Percentiles rank a stretch among this genome's conserved stretches.
Conservation (phyloP, 1,140 invertebrate genomes). For the Temnothorax nylanderi region DNA sequence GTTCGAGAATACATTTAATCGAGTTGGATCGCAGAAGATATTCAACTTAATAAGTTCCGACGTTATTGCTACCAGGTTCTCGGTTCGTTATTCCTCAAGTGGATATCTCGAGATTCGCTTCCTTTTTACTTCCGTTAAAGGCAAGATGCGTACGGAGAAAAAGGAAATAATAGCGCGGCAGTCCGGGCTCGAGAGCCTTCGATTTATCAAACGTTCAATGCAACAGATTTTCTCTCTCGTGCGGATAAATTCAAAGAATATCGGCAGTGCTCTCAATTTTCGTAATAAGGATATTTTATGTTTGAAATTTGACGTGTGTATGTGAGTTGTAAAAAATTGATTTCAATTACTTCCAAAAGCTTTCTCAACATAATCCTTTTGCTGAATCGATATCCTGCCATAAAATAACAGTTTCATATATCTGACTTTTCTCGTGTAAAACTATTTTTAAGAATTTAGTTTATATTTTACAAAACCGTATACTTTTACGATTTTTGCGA, state of each 20-base stretch:
- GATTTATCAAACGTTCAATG: conserved; percentile 57
- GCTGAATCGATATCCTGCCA: neutral
- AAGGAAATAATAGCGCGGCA: conserved; percentile 45
- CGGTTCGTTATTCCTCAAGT: conserved; percentile 62
- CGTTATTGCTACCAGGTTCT: conserved; percentile 37
- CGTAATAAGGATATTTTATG: conserved; percentile 36
- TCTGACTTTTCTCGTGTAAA: neutral
- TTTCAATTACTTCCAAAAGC: neutral
- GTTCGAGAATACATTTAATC: conserved; percentile 35
- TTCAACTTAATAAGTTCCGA: conserved; percentile 43
- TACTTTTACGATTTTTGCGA: neutral
- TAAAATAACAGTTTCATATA: conserved; percentile 2
- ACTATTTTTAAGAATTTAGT: neutral
- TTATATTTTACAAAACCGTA: neutral
- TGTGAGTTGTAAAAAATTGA: conserved; percentile 1
- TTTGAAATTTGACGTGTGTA: conserved; percentile 11
- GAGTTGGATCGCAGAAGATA: conserved; percentile 16
- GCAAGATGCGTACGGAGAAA: conserved; percentile 27
- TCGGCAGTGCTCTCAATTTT: conserved; percentile 41
- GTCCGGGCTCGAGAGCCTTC: conserved; percentile 34
- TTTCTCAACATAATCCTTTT: neutral
- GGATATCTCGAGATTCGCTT: conserved; percentile 41
- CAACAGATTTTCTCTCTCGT: conserved; percentile 42
- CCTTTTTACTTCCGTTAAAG: conserved; percentile 52
- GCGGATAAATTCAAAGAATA: conserved; percentile 40